Percentiles rank a stretch among this genome's conserved stretches.
These are phyloP conservation scores for Cryptocheilus praepositus DNA, from an alignment of 2,888 invertebrate species.

Conservation along the genomic window DNA sequence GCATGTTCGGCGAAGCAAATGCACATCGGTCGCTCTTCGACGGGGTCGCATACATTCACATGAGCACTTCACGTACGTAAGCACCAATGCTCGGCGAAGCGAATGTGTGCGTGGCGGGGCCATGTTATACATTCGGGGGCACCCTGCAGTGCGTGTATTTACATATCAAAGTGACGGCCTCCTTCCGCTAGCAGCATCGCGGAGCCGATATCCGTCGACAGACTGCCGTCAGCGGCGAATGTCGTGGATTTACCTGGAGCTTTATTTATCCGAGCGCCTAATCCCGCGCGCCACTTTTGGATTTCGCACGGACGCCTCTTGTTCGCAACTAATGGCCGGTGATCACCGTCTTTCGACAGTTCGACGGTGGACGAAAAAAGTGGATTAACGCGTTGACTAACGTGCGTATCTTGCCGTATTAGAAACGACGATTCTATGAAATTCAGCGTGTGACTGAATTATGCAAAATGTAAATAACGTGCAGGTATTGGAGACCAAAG, in stretches of 20 bases:
- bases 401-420: no score
- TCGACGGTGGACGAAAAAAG: no score
- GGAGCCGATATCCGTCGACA: conserved; percentile 20
- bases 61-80: conserved; percentile 37
- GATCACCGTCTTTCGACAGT: no score
- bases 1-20: conserved; percentile 72
- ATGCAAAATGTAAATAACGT: no score
- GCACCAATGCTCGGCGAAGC: conserved; percentile 30
- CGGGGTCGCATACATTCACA: conserved; percentile 28
- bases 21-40: conserved; percentile 66
- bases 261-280: no score
- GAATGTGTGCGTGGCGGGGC: conserved; percentile 19
- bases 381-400: no score
- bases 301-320: no score
- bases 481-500: no score
- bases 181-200: conserved; percentile 6
- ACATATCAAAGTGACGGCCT: conserved; percentile 73
- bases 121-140: conserved; percentile 21
- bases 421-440: no score
- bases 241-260: conserved; percentile 10
- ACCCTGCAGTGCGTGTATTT: conserved; percentile 71
- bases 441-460: no score
- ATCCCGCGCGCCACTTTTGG: no score
- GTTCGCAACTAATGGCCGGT: no score
- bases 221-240: conserved; percentile 12